phyloP scores from a whole-genome alignment of 2,888 invertebrate genomes.

The Alentia gelatinosa region DNA sequence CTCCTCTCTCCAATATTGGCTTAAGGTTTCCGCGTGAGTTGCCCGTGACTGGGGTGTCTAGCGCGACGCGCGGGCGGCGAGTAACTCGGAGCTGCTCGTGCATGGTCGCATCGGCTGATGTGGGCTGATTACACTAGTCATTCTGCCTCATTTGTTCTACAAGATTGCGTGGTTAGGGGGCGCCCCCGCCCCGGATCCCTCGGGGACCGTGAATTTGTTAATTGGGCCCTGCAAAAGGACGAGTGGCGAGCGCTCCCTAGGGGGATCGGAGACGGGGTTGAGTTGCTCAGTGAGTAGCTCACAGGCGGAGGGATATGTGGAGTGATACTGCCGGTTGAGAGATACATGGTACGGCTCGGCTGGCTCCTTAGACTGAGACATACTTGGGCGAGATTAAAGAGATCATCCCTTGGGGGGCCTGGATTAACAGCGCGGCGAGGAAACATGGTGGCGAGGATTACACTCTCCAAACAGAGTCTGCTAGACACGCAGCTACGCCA shows the following conservation, averaged over 20 bases:
- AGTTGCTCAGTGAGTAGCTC: background rate
- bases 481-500: background rate
- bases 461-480: background rate
- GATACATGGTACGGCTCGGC: background rate
- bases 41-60: background rate
- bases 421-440: background rate
- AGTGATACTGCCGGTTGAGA: background rate
- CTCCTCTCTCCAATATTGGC: conserved; percentile 6
- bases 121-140: conserved; percentile 24
- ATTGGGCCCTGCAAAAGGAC: conserved; percentile 47
- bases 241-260: background rate
- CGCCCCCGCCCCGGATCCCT: background rate
- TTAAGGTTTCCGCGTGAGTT: background rate
- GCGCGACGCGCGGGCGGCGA: background rate
- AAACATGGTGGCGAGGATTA: background rate
- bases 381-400: background rate
- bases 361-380: background rate
- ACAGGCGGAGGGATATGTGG: background rate
- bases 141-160: conserved; percentile 35
- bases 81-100: no score
- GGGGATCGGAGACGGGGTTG: background rate
- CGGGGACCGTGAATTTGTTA: conserved; percentile 50
- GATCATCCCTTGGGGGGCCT: background rate
- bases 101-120: background rate
- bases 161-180: conserved; percentile 50